Base-by-base conservation (phyloP, 2,113 vertebrate species). In the Anhinga rufa region DNA sequence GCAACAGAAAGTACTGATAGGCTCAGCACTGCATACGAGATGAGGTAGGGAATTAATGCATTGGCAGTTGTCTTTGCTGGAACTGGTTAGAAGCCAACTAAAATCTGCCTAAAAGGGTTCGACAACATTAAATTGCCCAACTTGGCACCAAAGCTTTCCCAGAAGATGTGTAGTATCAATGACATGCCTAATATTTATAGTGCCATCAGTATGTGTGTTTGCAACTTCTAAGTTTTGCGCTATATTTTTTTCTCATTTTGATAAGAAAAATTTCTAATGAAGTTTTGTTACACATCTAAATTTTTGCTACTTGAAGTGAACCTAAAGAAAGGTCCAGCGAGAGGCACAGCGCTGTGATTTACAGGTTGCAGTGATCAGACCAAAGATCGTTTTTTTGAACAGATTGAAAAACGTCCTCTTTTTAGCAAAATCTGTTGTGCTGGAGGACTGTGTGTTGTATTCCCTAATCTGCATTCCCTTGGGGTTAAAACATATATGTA, bases 71-170 rank as follows among this genome's bases (percentile, higher is more conserved):
- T 95, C 97, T 97, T 96, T 96, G 97, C 97, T 98, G 97, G 95
- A 97, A 97, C 96, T 98, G 96, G 97, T 97, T 97, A 97, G 97
- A 96, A 97, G 96, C 97, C 97, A 98, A 98, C 95, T 98, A 96
- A 97, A 96, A 96, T 97, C 98, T 98, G 96, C 97, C 98, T 98
- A 97, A 97, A 97, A 98, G 98, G 97, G 96, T 97, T 98, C 96
- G 97, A 97, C 97, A 95, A 80, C 97, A 91, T 97, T 96, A 95
- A 97, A 96, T 97, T 96, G 96, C 97, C 98, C 96, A 92, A 94
- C 89, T 97, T 98, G 98, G 98, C 97, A 98, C 89, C 81, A 88
- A 80, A 96, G 96, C 96, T 95, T 84, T 96, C 95, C 95, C 96
- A 96, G 96, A 97, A 97, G 95, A 97, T 97, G 96, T 97, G 96